Evolutionary conservation across 1,140 invertebrate species (phyloP).

Genomic region (Hypothenemus hampei): DNA sequence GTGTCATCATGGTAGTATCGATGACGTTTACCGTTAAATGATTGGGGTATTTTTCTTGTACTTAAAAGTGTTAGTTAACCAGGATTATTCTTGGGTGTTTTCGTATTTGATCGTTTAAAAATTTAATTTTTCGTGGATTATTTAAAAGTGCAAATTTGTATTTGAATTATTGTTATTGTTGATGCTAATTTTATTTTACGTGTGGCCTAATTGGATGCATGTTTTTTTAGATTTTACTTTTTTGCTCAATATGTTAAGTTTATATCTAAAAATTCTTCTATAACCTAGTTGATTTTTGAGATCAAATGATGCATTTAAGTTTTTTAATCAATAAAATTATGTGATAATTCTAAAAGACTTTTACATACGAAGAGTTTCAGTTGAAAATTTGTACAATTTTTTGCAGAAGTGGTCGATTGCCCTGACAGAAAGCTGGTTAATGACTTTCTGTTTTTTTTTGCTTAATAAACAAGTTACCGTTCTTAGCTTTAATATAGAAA

Average conservation of each 20-base stretch:
- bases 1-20: conserved; percentile 34
- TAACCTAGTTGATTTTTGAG: no score
- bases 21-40: background rate
- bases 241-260: no score
- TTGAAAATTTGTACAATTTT: no score
- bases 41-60: background rate
- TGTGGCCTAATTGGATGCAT: no score
- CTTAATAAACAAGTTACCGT: conserved; percentile 17
- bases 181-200: no score
- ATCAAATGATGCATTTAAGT: no score
- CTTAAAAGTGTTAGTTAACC: background rate
- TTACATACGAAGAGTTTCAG: background rate
- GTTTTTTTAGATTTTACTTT: no score
- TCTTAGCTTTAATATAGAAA: conserved; percentile 26
- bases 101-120: background rate
- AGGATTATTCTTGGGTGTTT: background rate
- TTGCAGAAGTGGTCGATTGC: conserved; percentile 6
- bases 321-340: no score
- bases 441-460: conserved; percentile 2
- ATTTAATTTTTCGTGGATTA: background rate
- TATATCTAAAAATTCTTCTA: no score
- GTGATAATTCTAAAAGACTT: conserved; percentile 11
- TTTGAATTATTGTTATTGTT: no score
- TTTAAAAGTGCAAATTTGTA: no score
- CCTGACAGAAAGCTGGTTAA: conserved; percentile 6